These are phyloP conservation scores for Cyprinodon diabolis DNA, from an alignment of 2,797 vertebrate genomes.

Conservation along the genomic window DNA sequence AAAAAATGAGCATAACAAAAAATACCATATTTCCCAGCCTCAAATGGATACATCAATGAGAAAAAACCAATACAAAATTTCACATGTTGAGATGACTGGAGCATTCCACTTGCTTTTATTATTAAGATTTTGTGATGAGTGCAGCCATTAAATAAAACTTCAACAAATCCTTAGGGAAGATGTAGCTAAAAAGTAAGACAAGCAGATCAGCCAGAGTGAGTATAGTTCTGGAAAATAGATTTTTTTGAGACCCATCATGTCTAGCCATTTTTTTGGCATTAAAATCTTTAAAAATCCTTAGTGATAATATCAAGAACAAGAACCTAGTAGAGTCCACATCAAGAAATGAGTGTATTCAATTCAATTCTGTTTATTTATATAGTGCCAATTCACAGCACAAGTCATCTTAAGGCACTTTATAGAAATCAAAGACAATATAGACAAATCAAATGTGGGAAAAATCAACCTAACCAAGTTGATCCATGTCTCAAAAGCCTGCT, in stretches of 20 bases:
- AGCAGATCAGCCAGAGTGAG: not conserved
- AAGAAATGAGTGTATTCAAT: not conserved
- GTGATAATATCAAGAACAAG: not conserved
- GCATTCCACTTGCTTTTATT: slow-evolving; percentile 27
- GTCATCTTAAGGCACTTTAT: no score
- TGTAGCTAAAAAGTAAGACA: slow-evolving; percentile 5
- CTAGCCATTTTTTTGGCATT: not conserved
- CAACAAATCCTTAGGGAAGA: slow-evolving; percentile 8
- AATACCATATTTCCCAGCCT: not conserved
- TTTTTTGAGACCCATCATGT: not conserved
- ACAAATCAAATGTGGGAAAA: not conserved
- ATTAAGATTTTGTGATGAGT: slow-evolving; percentile 44
- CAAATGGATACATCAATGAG: slow-evolving; percentile 18
- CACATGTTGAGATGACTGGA: not conserved
- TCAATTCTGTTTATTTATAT: no score
- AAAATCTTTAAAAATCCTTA: not conserved
- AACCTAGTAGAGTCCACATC: not conserved
- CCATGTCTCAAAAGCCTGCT: not conserved
- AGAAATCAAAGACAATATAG: not conserved
- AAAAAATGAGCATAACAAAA: slow-evolving; percentile 13
- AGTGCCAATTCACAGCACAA: no score
- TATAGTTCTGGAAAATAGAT: slow-evolving; percentile 11
- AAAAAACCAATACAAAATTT: not conserved
- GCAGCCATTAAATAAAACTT: slow-evolving; percentile 18
- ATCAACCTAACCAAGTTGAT: not conserved